phyloP scores from a whole-genome alignment of 2,888 invertebrate species.

The Caenorhabditis japonica region DNA sequence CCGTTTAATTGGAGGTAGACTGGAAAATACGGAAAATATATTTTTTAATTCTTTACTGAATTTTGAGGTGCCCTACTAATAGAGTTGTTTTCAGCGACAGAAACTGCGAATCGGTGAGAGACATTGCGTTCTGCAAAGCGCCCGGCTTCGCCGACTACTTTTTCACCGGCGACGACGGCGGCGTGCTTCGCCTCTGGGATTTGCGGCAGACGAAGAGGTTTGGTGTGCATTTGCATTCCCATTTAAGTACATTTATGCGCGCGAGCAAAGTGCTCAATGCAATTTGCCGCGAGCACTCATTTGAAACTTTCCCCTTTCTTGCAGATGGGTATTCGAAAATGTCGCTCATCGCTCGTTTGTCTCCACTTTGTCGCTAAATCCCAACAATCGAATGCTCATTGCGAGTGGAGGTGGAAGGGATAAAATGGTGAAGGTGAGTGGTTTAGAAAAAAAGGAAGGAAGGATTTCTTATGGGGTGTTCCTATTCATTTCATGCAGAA shows the following conservation, averaged over 20 bases:
- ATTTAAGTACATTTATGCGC: neutral
- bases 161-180: conserved; percentile 62
- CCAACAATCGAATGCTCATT: conserved; percentile 38
- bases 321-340: conserved; percentile 51
- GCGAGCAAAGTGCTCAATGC: conserved; percentile 16
- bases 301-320: neutral
- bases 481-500: too few relatives aligned
- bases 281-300: conserved; percentile 12
- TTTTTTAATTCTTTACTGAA: too few relatives aligned
- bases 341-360: conserved; percentile 62
- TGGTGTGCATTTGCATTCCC: conserved; percentile 3
- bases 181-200: conserved; percentile 63
- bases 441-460: too few relatives aligned
- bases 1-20: too few relatives aligned
- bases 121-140: conserved; percentile 51
- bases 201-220: conserved; percentile 48
- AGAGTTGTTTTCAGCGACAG: conserved; percentile 37
- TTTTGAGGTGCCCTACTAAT: too few relatives aligned
- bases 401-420: conserved; percentile 68
- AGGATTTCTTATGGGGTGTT: too few relatives aligned
- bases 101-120: conserved; percentile 55
- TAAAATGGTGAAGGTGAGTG: conserved; percentile 55
- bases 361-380: conserved; percentile 56
- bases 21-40: too few relatives aligned
- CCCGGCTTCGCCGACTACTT: conserved; percentile 51